phyloP scores from a whole-genome alignment of 2,113 vertebrate species.

The Oryzias celebensis region DNA sequence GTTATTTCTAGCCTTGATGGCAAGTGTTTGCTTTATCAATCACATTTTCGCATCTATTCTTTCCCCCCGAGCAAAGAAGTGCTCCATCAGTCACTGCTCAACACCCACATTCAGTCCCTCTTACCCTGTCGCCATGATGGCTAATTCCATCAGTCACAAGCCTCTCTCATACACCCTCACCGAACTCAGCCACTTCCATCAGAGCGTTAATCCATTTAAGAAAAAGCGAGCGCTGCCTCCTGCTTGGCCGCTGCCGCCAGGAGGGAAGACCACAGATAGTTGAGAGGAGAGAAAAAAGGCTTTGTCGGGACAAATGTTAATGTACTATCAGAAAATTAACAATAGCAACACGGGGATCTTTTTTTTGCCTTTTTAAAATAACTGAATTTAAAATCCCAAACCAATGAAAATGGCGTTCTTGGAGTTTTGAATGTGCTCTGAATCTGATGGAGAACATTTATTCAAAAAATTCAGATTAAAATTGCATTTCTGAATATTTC shows the following conservation, averaged over 20 bases:
- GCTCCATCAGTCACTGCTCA: conserved; percentile 66
- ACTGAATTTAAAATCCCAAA: too few species aligned
- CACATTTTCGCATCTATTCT: conserved; percentile 65
- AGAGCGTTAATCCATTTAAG: conserved; percentile 66
- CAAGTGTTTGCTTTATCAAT: conserved; percentile 65
- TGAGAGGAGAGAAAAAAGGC: background rate
- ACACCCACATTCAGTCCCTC: conserved; percentile 56
- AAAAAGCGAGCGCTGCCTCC: conserved; percentile 42
- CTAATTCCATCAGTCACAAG: conserved; percentile 73
- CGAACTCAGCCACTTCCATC: conserved; percentile 56
- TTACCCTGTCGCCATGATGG: conserved; percentile 55
- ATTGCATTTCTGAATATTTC: too few species aligned
- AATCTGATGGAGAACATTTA: too few species aligned
- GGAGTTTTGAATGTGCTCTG: too few species aligned
- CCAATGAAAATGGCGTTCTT: too few species aligned
- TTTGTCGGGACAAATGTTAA: conserved; percentile 47
- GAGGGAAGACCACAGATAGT: conserved; percentile 29
- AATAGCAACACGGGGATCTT: conserved; percentile 36
- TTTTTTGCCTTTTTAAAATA: too few species aligned
- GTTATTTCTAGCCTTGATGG: conserved; percentile 54
- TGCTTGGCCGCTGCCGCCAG: conserved; percentile 33
- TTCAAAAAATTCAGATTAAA: too few species aligned
- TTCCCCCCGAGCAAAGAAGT: conserved; percentile 46
- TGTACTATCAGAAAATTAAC: conserved; percentile 16
- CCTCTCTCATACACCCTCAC: conserved; percentile 52